Evolutionary conservation across 2,888 invertebrate genomes (phyloP).

Genomic region (Macrostomum cliftonense): DNA sequence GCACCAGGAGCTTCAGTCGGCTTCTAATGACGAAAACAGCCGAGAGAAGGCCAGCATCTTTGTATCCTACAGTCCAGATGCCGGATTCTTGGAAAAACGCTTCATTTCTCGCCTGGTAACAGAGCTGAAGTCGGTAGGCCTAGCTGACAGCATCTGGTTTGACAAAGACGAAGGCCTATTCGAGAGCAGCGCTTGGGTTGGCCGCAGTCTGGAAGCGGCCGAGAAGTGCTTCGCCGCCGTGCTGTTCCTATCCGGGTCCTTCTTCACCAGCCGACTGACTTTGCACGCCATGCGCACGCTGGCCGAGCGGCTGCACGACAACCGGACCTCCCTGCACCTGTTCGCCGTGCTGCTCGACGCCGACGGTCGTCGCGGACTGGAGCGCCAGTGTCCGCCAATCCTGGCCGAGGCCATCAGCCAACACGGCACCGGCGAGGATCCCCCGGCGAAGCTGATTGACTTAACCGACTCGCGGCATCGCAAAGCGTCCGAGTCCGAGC

Average conservation of each 20-base stretch:
- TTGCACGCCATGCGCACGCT: slow-evolving; percentile 29
- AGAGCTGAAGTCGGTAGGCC: slow-evolving; percentile 31
- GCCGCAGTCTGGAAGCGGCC: slow-evolving; percentile 29
- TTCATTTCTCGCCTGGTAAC: slow-evolving; percentile 29
- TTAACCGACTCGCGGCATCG: slow-evolving; percentile 11
- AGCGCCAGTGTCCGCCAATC: slow-evolving; percentile 17
- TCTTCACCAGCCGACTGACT: slow-evolving; percentile 28
- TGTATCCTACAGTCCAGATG: slow-evolving; percentile 33
- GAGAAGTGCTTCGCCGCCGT: slow-evolving; percentile 30
- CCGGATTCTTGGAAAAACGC: slow-evolving; percentile 27
- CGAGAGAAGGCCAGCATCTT: slow-evolving; percentile 25
- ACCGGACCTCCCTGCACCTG: slow-evolving; percentile 20
- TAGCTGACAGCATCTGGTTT: slow-evolving; percentile 34
- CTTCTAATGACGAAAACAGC: too few relatives aligned
- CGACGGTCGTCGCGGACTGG: too few relatives aligned
- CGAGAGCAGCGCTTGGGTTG: slow-evolving; percentile 33
- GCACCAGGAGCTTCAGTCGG: too few relatives aligned
- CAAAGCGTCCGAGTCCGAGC: background rate
- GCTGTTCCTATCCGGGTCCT: slow-evolving; percentile 27
- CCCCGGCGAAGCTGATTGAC: slow-evolving; percentile 22
- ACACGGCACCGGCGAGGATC: slow-evolving; percentile 26
- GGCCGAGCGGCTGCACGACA: slow-evolving; percentile 21
- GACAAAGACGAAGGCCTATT: slow-evolving; percentile 32
- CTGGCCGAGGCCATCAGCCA: slow-evolving; percentile 22
- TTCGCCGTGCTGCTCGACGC: slow-evolving; percentile 21